Conservation (phyloP, 37 sponge, comb jelly and placozoan genomes). For the Eunapius fragilis region DNA sequence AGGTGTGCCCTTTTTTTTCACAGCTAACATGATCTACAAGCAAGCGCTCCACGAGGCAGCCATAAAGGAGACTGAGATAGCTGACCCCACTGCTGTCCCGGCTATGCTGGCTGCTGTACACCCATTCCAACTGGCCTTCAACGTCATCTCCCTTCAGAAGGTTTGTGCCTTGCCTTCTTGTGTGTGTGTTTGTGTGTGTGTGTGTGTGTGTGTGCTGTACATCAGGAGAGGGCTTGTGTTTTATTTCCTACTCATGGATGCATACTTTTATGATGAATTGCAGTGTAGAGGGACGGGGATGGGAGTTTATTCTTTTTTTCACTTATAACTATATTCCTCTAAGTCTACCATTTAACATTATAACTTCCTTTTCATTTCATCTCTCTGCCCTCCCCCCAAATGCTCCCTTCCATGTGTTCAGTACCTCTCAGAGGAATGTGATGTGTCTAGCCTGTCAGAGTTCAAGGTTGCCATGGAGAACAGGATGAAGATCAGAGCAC, state of each 20-base stretch:
- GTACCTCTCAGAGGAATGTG: slow-evolving; percentile 54
- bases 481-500: slow-evolving; percentile 24
- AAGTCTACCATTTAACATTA: not conserved
- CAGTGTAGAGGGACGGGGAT: no score
- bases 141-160: slow-evolving; percentile 62
- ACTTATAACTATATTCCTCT: not conserved
- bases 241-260: no score
- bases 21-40: slow-evolving; percentile 84
- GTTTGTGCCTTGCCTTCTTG: slow-evolving; percentile 10
- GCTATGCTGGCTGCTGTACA: slow-evolving; percentile 27
- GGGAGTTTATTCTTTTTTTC: no score
- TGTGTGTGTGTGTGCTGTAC: not conserved
- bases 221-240: not conserved
- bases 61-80: slow-evolving; percentile 43
- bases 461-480: slow-evolving; percentile 49
- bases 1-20: not conserved
- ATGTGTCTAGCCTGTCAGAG: slow-evolving; percentile 18
- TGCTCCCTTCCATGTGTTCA: not conserved
- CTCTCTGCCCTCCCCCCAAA: not conserved
- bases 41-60: slow-evolving; percentile 36
- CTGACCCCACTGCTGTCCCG: not conserved
- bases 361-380: not conserved
- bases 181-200: not conserved
- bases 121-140: slow-evolving; percentile 73
- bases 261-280: no score